Evolutionary conservation across 2,888 invertebrate genomes (phyloP).

Genomic region (Eupithecia pulchellata): DNA sequence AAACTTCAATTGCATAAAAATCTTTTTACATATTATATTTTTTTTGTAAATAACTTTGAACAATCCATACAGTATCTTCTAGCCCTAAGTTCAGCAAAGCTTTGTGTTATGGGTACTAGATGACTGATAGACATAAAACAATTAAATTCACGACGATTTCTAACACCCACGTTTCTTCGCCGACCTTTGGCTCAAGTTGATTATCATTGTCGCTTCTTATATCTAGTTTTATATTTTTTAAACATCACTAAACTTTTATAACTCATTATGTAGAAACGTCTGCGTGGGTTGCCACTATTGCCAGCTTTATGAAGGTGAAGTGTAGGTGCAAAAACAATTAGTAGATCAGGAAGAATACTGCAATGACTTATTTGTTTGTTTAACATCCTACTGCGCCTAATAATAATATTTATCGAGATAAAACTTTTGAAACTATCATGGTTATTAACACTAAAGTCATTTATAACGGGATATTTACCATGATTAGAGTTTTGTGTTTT

Average conservation of each 20-base stretch:
- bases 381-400: too few species aligned
- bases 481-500: too few species aligned
- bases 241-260: neutral
- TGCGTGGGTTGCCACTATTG: neutral
- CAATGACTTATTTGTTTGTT: constrained; percentile 1
- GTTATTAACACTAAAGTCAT: too few species aligned
- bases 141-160: constrained; percentile 35
- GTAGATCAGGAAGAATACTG: neutral
- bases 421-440: too few species aligned
- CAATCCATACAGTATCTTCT: too few species aligned
- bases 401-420: too few species aligned
- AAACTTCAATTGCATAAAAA: neutral
- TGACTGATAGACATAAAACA: constrained; percentile 12
- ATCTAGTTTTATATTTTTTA: constrained; percentile 5
- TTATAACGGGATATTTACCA: too few species aligned
- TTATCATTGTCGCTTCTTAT: constrained; percentile 17
- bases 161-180: constrained; percentile 54
- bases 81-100: too few species aligned
- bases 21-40: too few species aligned
- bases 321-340: neutral
- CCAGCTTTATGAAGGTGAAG: neutral
- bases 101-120: too few species aligned
- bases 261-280: neutral
- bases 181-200: constrained; percentile 51
- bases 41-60: too few species aligned